A percentile compares a stretch with the other conserved stretches of the same genome.
Evolutionary conservation across 2,113 vertebrate genomes (phyloP).

Genomic region (Carassius auratus): DNA sequence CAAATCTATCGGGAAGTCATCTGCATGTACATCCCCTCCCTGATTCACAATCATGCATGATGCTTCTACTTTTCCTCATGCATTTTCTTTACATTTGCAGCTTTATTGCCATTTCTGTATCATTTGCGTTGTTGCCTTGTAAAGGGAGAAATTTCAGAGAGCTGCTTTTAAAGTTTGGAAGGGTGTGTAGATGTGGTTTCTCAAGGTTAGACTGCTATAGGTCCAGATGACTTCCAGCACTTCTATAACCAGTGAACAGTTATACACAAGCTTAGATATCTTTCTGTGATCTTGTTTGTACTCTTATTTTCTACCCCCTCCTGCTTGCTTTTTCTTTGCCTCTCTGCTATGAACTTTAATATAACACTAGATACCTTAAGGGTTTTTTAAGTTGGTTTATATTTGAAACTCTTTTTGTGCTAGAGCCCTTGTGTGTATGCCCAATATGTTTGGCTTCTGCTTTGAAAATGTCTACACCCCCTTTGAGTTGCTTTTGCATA

Average conservation of each 20-base stretch:
- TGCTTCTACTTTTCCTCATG: neutral
- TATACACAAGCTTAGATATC: neutral
- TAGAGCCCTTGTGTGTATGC: neutral
- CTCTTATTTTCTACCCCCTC: neutral
- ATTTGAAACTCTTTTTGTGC: neutral
- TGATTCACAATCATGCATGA: neutral
- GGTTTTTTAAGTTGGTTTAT: slow-evolving; percentile 8
- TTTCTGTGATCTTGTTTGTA: slow-evolving; percentile 11
- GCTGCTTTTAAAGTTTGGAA: neutral
- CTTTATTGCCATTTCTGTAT: neutral
- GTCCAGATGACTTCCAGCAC: slow-evolving; percentile 12
- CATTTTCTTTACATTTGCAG: neutral
- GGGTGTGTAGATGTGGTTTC: slow-evolving; percentile 10
- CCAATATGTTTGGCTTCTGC: neutral
- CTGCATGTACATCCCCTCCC: slow-evolving; percentile 2
- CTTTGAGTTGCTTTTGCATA: neutral
- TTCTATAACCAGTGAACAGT: slow-evolving; percentile 13
- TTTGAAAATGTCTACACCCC: neutral
- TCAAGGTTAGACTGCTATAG: neutral
- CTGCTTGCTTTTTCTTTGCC: slow-evolving; percentile 18
- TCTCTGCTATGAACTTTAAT: neutral
- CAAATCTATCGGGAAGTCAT: neutral
- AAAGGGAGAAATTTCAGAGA: slow-evolving; percentile 6
- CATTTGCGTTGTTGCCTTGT: neutral
- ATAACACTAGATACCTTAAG: neutral